phyloP scores from a whole-genome alignment of 2,113 vertebrate species.

The Vidua macroura region DNA sequence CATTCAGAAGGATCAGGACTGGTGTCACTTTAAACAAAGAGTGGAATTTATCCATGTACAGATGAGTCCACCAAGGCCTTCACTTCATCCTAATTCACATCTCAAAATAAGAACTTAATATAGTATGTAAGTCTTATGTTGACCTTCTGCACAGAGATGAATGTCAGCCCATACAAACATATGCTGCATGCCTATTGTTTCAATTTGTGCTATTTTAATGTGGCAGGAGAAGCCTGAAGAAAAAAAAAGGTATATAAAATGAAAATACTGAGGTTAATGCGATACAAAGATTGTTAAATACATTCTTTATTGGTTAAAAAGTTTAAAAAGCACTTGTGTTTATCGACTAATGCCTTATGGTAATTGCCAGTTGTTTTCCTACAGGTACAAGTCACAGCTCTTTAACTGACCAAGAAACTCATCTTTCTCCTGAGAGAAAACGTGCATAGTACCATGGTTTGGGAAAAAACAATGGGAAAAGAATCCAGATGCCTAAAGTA shows the following conservation, averaged over 20 bases:
- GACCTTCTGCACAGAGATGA: background rate
- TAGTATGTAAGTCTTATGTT: background rate
- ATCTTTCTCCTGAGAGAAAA: background rate
- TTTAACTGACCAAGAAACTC: background rate
- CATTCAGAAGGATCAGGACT: constrained; percentile 59
- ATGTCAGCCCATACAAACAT: constrained; percentile 40
- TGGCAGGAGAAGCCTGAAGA: constrained; percentile 59
- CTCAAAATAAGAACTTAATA: constrained; percentile 18
- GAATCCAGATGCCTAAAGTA: background rate
- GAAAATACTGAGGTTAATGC: background rate
- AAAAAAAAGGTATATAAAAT: background rate
- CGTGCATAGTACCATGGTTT: background rate
- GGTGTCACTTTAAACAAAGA: constrained; percentile 34
- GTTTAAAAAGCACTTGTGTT: background rate
- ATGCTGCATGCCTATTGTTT: constrained; percentile 51
- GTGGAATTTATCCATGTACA: background rate
- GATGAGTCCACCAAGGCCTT: constrained; percentile 8
- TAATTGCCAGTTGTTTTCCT: background rate
- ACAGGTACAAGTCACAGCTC: background rate
- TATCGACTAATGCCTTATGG: background rate
- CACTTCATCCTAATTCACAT: background rate
- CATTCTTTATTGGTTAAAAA: background rate
- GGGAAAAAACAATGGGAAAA: background rate
- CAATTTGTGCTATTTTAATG: constrained; percentile 63
- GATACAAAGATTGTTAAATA: background rate